phyloP scores from a whole-genome alignment of 2,113 vertebrate species.

The Sturnira hondurensis region DNA sequence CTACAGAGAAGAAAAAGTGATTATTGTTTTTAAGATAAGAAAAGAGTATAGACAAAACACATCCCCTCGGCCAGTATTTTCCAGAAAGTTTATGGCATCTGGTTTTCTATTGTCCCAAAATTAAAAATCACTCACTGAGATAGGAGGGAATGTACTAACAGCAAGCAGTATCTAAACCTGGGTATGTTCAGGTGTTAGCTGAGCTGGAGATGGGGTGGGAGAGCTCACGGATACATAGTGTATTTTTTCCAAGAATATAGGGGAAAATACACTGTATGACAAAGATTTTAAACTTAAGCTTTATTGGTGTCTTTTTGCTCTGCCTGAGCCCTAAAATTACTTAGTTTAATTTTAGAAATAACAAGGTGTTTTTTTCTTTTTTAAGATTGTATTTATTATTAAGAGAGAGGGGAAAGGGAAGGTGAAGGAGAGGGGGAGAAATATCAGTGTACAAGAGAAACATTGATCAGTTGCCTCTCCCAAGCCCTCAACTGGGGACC shows the following conservation, averaged over 20 bases:
- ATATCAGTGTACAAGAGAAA: too few species aligned
- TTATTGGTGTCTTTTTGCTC: background rate
- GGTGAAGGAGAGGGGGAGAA: too few species aligned
- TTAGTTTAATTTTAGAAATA: conserved; percentile 29
- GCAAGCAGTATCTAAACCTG: background rate
- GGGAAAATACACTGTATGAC: background rate
- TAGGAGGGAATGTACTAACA: conserved; percentile 2
- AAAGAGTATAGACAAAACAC: background rate
- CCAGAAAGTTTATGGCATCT: background rate
- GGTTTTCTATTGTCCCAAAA: background rate
- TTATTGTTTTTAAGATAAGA: background rate
- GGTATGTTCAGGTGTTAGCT: background rate
- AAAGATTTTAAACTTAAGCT: background rate
- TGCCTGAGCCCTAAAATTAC: background rate
- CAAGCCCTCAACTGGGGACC: too few species aligned
- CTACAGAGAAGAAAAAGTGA: background rate
- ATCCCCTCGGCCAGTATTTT: background rate
- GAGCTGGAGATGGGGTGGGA: background rate
- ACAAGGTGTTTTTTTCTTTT: too few species aligned
- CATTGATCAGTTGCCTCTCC: too few species aligned
- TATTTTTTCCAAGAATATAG: background rate
- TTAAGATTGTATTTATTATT: too few species aligned
- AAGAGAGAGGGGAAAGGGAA: too few species aligned
- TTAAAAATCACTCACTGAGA: background rate
- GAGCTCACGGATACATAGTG: background rate